Conservation (phyloP, 1,140 invertebrate genomes). For the Drosophila nigromelanica region DNA sequence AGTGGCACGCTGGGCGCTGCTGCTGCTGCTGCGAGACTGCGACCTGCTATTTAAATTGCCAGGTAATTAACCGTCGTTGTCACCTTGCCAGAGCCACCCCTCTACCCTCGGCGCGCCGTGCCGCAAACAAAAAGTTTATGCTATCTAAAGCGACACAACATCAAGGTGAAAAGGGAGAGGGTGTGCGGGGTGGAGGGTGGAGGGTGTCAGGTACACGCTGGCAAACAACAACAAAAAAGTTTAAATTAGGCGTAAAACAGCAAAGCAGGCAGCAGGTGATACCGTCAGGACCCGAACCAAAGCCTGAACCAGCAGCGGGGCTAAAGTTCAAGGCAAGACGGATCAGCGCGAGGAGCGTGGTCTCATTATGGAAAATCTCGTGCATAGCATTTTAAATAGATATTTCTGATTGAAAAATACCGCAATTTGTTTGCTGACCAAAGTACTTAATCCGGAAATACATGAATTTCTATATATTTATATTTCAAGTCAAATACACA, state of each 20-base stretch:
- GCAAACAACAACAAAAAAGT: slow-evolving; percentile 32
- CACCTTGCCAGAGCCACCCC: slow-evolving; percentile 21
- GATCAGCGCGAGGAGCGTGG: neutral
- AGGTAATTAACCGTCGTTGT: slow-evolving; percentile 45
- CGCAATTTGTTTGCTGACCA: slow-evolving; percentile 26
- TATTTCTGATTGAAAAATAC: slow-evolving; percentile 7
- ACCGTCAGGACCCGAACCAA: neutral
- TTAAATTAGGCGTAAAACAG: slow-evolving; percentile 56
- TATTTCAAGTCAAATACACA: neutral
- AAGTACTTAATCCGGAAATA: slow-evolving; percentile 14
- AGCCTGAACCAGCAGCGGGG: neutral
- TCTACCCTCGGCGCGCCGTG: neutral
- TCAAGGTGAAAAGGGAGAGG: too few relatives aligned
- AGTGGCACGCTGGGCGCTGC: neutral
- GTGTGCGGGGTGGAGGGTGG: neutral
- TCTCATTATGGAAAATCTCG: slow-evolving; percentile 1
- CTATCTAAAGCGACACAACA: slow-evolving; percentile 14
- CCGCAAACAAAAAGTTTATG: slow-evolving; percentile 6
- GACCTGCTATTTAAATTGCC: slow-evolving; percentile 51
- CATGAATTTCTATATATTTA: too few relatives aligned
- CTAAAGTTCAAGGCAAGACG: slow-evolving; percentile 6
- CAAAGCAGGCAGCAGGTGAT: slow-evolving; percentile 2
- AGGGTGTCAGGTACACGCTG: neutral
- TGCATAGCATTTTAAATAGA: slow-evolving; percentile 12
- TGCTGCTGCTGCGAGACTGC: neutral